Evolutionary conservation across 2,113 vertebrate genomes (phyloP), one percentile per base, ranked within the genome.

Genomic region (Cyprinodon tularosa): DNA sequence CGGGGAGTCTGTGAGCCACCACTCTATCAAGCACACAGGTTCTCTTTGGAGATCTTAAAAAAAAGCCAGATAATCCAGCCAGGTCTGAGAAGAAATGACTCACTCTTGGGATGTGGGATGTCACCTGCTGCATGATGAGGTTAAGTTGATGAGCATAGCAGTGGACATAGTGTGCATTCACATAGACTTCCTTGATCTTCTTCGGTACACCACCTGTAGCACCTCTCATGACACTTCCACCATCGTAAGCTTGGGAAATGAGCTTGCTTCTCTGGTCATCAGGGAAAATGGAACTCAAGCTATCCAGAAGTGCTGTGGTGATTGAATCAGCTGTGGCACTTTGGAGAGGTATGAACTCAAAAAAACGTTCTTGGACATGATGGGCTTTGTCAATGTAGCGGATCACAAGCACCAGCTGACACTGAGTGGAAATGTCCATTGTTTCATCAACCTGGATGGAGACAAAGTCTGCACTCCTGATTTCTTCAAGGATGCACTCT

Each of bases 81-180:
- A 63, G 62, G 12, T 29, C 29, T 29, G 29, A 29, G 29, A 29
- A 29, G 29, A 29, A 29, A 29, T 29, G 29, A 29, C 29, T 63
- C 37, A 29, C 29, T 29, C 29, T 29, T 29, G 29, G 29, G 61
- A 63, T n/a, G 38, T 29, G 13, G 20, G 65, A 60, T 20, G 22
- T 20, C 29, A 22, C 47, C 1, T 71, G 47, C 48, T 82, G 66
- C 70, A 67, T 69, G 0, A 50, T 62, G 3, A 66, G 3, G 15
- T 72, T 80, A 7, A 70, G 66, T n/a, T 79, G 66, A 40, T 80
- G 29, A 29, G 29, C 29, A 29, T 29, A 29, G 29, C 29, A 29
- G 29, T 29, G 29, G 29, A 29, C 29, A 68, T 66, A 76, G 39
- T 84, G 44, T 42, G 44, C n/a, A 67, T 67, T 47, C 48, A 14